Percentiles rank a stretch among this genome's conserved stretches.
Conservation (phyloP, 2,888 invertebrate species). For the Caradrina kadenii region DNA sequence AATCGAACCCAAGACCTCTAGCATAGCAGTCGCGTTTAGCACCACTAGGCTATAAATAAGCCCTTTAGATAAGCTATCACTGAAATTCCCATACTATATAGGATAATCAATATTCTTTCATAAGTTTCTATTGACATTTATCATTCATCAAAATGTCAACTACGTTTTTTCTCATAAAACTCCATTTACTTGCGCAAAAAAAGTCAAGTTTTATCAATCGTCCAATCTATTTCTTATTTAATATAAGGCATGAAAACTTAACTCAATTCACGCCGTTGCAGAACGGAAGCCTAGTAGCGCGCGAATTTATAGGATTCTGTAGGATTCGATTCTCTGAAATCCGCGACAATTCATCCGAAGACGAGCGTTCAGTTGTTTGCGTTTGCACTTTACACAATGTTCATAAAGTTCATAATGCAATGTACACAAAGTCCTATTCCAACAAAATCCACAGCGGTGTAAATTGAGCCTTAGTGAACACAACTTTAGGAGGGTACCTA, state of each 20-base stretch:
- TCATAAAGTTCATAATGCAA: background rate
- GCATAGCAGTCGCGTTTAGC: no score
- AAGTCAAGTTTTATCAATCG: background rate
- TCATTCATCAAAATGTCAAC: no score
- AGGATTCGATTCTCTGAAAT: background rate
- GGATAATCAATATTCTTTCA: no score
- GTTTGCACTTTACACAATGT: no score
- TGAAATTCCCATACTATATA: no score
- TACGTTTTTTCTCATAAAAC: background rate
- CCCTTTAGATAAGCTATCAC: no score
- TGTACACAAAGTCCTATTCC: no score
- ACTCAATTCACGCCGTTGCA: no score
- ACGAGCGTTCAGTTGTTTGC: background rate
- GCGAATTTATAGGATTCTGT: background rate
- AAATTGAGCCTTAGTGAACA: background rate
- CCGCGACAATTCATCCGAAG: background rate
- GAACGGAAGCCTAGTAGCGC: background rate
- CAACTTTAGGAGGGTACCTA: background rate
- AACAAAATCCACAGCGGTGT: no score
- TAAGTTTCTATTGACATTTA: no score
- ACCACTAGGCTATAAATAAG: no score
- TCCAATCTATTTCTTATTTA: background rate
- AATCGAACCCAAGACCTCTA: no score
- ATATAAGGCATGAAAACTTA: background rate
- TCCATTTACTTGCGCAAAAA: background rate